phyloP scores from a whole-genome alignment of 2,113 vertebrate genomes.

The Engystomops pustulosus region DNA sequence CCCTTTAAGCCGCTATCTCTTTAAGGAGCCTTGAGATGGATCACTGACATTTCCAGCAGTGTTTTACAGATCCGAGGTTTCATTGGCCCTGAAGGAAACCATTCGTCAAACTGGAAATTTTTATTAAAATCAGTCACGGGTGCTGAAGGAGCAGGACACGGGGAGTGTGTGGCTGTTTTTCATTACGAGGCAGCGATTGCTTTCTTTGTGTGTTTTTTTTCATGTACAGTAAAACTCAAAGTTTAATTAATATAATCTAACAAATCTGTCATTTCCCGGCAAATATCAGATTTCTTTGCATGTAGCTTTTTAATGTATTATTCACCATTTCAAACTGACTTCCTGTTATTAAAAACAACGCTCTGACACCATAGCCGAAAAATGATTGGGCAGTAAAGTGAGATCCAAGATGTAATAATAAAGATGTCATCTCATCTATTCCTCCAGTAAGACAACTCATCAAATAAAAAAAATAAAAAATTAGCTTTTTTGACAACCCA shows the following conservation, averaged over 20 bases:
- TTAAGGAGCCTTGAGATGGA: constrained; percentile 37
- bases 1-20: background rate
- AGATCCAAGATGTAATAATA: background rate
- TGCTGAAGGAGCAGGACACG: background rate
- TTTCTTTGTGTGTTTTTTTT: constrained; percentile 38
- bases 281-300: background rate
- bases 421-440: too few species aligned
- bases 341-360: background rate
- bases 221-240: constrained; percentile 16
- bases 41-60: constrained; percentile 45
- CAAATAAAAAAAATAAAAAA: too few species aligned
- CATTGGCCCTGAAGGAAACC: constrained; percentile 54
- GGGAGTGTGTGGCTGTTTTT: background rate
- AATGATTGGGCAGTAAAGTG: background rate
- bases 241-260: constrained; percentile 52
- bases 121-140: constrained; percentile 55
- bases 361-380: background rate
- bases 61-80: constrained; percentile 43
- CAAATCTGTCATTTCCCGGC: constrained; percentile 1
- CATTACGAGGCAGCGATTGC: constrained; percentile 45
- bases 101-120: constrained; percentile 55
- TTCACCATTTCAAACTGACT: background rate
- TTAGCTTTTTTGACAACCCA: too few species aligned
- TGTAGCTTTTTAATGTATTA: constrained; percentile 3
- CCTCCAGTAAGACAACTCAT: too few species aligned